Base-by-base conservation (phyloP, 2,888 invertebrate genomes). In the Tetrapedia diversipes region DNA sequence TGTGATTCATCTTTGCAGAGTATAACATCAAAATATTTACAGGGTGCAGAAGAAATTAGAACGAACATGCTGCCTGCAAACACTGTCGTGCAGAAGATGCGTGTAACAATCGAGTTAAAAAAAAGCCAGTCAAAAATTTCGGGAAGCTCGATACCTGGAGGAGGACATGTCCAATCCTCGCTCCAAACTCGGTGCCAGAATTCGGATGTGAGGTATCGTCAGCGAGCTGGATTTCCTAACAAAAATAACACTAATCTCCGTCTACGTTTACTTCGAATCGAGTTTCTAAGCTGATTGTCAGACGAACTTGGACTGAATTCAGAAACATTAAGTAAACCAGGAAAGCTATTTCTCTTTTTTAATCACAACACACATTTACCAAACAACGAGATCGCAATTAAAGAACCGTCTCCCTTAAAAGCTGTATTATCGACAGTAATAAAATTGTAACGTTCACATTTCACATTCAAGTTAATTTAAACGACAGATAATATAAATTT, bases 131-230 rank as follows among this genome's bases (percentile, higher is more conserved):
- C 32, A 53, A 43, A 43, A 16, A 51, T 34, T 65, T 78, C 47
- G 74, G 39, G 64, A 74, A 63, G 66, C 57, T 86, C 67, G 83
- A 73, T 92, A 92, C 90, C 91, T 89, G 86, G 89, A 90, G 88
- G 93, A 91, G 87, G 91, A 92, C 85, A 86, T 85, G 92, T 96
- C 96, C 93, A 96, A 94, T 88, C 96, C 96, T 89, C 95, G 94
- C 93, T 96, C 96, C 94, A 96, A 93, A 92, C 96, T 96, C 88
- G 96, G 95, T 91, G 96, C 96, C 94, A 96, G 93, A 89, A 96
- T 95, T 90, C 96, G 95, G 91, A 96, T 96, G 94, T 96, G 96
- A 84, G 96, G 96, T 86, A 96, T 94, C 92, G 95, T 94, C 94
- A 95, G 94, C 92, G 95, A 94, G 93, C 95, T 95, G 94, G 94